Conservation (phyloP, 2,888 invertebrate species). For the Seira musarum region DNA sequence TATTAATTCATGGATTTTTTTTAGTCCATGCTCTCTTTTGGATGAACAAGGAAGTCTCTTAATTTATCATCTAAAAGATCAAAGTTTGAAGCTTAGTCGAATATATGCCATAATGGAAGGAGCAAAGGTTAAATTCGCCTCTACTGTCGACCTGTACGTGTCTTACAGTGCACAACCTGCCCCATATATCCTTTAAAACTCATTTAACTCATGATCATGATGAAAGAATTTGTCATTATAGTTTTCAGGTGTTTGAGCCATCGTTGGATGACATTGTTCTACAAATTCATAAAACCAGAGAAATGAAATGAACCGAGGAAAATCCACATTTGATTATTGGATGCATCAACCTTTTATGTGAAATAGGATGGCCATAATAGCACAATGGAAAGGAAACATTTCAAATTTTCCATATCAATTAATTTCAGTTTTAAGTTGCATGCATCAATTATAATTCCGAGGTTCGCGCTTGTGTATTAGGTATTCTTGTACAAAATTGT, state of each 20-base stretch:
- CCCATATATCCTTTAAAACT: background rate
- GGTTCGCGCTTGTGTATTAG: too few species aligned
- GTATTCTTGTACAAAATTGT: too few species aligned
- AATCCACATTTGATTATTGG: too few species aligned
- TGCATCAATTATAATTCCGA: too few species aligned
- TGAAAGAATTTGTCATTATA: conserved; percentile 28
- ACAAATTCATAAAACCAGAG: conserved; percentile 41
- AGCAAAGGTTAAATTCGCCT: conserved; percentile 51
- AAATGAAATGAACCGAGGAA: too few species aligned
- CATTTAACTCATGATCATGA: background rate
- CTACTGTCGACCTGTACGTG: conserved; percentile 59
- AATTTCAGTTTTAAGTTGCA: too few species aligned
- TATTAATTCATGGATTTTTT: conserved; percentile 17
- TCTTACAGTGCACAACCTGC: too few species aligned
- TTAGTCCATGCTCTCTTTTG: conserved; percentile 60
- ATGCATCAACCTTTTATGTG: too few species aligned
- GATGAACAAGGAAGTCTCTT: conserved; percentile 55
- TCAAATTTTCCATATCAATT: too few species aligned
- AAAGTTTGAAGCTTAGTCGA: conserved; percentile 45
- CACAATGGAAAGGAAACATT: too few species aligned
- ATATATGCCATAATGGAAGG: conserved; percentile 59
- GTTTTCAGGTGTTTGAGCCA: conserved; percentile 59
- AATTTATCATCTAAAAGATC: conserved; percentile 58
- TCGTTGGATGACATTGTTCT: conserved; percentile 59
- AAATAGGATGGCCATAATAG: too few species aligned